These are phyloP conservation scores for Phyllostomus discolor DNA, from an alignment of 2,113 vertebrate species.

Conservation along the genomic window DNA sequence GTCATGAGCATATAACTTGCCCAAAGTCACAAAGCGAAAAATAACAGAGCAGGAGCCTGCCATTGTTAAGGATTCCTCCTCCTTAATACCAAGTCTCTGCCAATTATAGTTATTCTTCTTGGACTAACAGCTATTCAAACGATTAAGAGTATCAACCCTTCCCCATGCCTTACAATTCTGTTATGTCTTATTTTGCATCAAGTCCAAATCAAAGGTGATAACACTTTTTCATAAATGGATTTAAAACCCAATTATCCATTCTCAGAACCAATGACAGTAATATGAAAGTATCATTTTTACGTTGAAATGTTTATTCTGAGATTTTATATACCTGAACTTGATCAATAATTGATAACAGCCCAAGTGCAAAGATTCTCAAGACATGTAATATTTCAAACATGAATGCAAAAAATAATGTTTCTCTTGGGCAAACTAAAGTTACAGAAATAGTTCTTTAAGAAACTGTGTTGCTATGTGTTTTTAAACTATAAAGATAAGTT, in stretches of 20 bases:
- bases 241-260: neutral
- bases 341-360: neutral
- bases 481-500: neutral
- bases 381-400: neutral
- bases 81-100: neutral
- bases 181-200: neutral
- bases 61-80: neutral
- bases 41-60: neutral
- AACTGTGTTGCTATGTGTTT: neutral
- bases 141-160: neutral
- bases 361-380: slow-evolving; percentile 6
- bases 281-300: slow-evolving; percentile 3
- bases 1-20: neutral
- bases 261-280: neutral
- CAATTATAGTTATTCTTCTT: neutral
- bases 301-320: neutral
- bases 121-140: neutral
- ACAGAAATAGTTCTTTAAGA: neutral
- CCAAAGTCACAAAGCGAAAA: neutral
- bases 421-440: neutral
- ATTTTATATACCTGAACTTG: slow-evolving; percentile 6
- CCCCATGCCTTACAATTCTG: neutral
- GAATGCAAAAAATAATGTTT: neutral
- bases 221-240: neutral
- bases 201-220: slow-evolving; percentile 11